Evolutionary conservation across 2,113 vertebrate genomes (phyloP), one percentile per base, ranked within the genome.

Genomic region (Eleginops maclovinus): DNA sequence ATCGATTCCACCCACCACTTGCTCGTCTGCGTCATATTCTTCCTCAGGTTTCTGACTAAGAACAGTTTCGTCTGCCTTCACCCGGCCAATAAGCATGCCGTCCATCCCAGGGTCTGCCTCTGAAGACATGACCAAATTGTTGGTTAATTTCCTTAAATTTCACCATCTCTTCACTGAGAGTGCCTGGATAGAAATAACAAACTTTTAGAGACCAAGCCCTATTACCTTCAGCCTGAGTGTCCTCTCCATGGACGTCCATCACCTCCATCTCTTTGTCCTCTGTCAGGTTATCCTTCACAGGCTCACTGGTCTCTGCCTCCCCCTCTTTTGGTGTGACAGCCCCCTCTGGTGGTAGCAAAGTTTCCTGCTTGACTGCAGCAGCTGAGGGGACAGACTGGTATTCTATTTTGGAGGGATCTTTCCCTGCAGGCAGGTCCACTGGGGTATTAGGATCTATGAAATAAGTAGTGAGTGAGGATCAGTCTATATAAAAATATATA

Each of bases 181-280:
- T 22, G 31, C 26, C 24, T 16, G 14, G 41, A 63, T 22, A 55
- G 9, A 14, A 64, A 55, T 46, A 44, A 64, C 21, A 15, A 19
- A 51, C n/a, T 51, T 72, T 51, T 16, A 70, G 51, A 14, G 36
- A 13, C 22, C 2, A 10, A 22, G 46, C 15, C 22, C 67, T 2
- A 50, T 62, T 79, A 87, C 87, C 86, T 75, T 91, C 82, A 46
- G 61, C 63, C 58, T 83, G 86, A 47, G 74, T 17, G 0, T 41
- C 85, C 8, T 73, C 88, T 24, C 80, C 87, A n/a, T 88, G 87
- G 36, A 19, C 40, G 26, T 92, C 88, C 74, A 93, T 87, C 53
- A 86, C 68, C 47, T 80, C 90, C 15, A 82, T 22, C 0, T 83
- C 77, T 36, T 80, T 81, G 15, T 77, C 51, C 14, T 85, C 87